Percentiles rank a stretch among this genome's conserved stretches.
These are phyloP conservation scores for Dufourea novaeangliae DNA, from an alignment of 1,140 invertebrate genomes.

Conservation along the genomic window DNA sequence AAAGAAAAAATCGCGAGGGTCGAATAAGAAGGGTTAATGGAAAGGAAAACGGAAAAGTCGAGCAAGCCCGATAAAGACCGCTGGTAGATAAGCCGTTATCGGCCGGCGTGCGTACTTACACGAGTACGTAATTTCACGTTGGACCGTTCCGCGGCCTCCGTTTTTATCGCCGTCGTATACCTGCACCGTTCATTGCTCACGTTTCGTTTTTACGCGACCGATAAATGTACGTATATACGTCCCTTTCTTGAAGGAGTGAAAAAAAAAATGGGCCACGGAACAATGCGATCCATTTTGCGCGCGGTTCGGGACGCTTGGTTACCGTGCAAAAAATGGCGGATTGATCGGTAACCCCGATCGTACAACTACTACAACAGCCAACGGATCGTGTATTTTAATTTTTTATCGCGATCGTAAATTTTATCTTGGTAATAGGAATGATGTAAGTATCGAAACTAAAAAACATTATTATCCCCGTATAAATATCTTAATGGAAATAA, in stretches of 20 bases:
- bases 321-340: too few relatives aligned
- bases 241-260: not conserved
- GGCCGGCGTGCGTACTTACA: conserved; percentile 1
- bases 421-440: too few relatives aligned
- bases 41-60: conserved; percentile 7
- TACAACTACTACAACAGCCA: too few relatives aligned
- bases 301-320: too few relatives aligned
- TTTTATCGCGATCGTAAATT: too few relatives aligned
- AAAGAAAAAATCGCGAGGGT: not conserved
- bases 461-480: too few relatives aligned
- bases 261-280: conserved; percentile 4
- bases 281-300: not conserved
- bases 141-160: not conserved
- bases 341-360: too few relatives aligned
- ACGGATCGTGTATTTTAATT: too few relatives aligned
- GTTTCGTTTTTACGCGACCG: conserved; percentile 14
- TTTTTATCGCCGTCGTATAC: conserved; percentile 46
- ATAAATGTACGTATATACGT: conserved; percentile 32
- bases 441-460: too few relatives aligned
- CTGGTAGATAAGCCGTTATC: conserved; percentile 53
- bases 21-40: not conserved
- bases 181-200: conserved; percentile 34
- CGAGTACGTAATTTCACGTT: not conserved
- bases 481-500: too few relatives aligned
- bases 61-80: conserved; percentile 3